A percentile compares a stretch with the other conserved stretches of the same genome.
Conservation (phyloP, 2,113 vertebrate genomes). For the Planiliza haematocheilus region DNA sequence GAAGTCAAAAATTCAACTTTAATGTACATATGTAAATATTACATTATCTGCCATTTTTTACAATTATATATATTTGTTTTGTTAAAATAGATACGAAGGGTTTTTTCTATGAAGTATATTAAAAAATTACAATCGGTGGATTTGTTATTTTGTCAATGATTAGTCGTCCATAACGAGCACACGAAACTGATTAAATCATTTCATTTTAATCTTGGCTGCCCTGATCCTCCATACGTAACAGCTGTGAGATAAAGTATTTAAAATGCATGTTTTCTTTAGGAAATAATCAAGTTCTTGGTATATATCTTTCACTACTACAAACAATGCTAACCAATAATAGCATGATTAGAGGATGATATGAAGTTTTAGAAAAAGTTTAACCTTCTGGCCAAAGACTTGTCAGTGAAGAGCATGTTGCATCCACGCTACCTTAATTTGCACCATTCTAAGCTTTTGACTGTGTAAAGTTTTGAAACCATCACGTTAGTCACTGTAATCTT, state of each 20-base stretch:
- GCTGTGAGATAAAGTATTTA: neutral
- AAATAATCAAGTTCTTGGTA: neutral
- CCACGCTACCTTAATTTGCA: constrained; percentile 71
- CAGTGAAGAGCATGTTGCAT: constrained; percentile 70
- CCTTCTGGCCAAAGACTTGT: neutral
- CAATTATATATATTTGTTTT: too few relatives aligned
- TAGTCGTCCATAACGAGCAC: neutral
- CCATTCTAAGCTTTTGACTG: constrained; percentile 78
- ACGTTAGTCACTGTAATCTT: constrained; percentile 83
- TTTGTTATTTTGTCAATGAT: too few relatives aligned
- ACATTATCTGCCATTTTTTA: neutral
- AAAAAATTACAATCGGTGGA: too few relatives aligned
- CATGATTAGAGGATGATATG: neutral
- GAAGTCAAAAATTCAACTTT: neutral
- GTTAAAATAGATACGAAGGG: too few relatives aligned
- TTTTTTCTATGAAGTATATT: too few relatives aligned
- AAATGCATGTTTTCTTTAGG: constrained; percentile 33
- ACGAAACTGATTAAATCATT: neutral
- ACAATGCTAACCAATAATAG: neutral
- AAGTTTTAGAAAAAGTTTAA: neutral
- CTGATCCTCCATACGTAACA: constrained; percentile 13
- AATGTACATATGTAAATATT: neutral
- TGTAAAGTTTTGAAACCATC: constrained; percentile 79
- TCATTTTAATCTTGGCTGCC: constrained; percentile 16
- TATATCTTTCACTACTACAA: neutral